phyloP scores from a whole-genome alignment of 2,797 vertebrate species.

The Schizopygopsis pylzovi region DNA sequence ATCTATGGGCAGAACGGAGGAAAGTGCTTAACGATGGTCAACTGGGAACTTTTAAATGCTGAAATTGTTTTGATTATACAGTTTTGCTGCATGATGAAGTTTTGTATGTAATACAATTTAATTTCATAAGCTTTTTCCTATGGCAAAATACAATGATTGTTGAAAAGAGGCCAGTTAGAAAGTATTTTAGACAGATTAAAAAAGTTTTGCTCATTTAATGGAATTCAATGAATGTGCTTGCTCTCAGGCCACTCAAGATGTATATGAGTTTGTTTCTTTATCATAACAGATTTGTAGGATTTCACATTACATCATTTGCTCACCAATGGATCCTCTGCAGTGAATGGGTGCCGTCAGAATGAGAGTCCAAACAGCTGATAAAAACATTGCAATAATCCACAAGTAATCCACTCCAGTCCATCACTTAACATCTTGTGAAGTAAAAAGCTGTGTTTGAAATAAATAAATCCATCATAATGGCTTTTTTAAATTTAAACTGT shows the following conservation, averaged over 20 bases:
- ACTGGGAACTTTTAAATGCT: conserved; percentile 58
- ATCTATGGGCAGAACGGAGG: conserved; percentile 65
- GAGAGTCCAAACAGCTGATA: not conserved
- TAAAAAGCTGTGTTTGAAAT: not conserved
- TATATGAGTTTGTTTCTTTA: not conserved
- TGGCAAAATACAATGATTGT: not conserved
- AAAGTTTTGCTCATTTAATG: not conserved
- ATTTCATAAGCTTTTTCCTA: not conserved
- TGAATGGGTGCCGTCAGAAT: not conserved
- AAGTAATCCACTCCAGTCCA: not conserved
- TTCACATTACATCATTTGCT: not conserved
- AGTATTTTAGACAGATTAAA: too few species aligned
- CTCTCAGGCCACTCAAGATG: not conserved
- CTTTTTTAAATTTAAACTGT: too few species aligned
- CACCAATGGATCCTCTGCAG: not conserved
- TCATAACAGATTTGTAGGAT: not conserved
- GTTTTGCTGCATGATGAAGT: not conserved
- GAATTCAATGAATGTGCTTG: not conserved
- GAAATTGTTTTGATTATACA: conserved; percentile 28
- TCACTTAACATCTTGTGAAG: not conserved
- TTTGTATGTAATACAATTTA: not conserved
- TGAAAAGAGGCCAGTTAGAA: not conserved
- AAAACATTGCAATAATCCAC: not conserved
- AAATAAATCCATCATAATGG: not conserved
- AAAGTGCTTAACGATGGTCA: conserved; percentile 70